phyloP scores from a whole-genome alignment of 1,140 invertebrate species.

The Drosophila baimaii region DNA sequence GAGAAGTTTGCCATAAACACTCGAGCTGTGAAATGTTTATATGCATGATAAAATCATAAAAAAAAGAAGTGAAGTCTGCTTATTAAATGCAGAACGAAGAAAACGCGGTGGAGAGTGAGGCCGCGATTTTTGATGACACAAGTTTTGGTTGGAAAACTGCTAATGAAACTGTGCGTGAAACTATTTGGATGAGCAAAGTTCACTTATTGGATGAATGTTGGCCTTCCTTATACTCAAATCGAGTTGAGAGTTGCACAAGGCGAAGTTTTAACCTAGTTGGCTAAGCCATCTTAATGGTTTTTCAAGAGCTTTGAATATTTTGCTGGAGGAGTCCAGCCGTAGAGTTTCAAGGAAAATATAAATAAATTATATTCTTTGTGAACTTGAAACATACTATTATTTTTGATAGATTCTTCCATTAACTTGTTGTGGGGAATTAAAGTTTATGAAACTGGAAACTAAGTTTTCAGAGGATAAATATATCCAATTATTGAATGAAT shows the following conservation, averaged over 20 bases:
- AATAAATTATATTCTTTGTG: not conserved
- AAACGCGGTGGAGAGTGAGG: slow-evolving; percentile 35
- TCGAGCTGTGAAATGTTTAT: slow-evolving; percentile 72
- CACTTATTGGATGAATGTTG: slow-evolving; percentile 28
- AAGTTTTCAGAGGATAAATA: too few relatives aligned
- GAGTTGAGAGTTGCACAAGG: slow-evolving; percentile 1
- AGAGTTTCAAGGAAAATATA: not conserved
- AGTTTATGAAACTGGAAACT: too few relatives aligned
- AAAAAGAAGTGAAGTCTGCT: slow-evolving; percentile 48
- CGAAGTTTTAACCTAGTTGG: slow-evolving; percentile 8
- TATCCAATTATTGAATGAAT: too few relatives aligned
- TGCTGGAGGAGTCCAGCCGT: not conserved
- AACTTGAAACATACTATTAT: not conserved
- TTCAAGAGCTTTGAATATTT: slow-evolving; percentile 7
- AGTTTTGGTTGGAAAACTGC: slow-evolving; percentile 28
- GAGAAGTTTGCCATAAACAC: slow-evolving; percentile 66
- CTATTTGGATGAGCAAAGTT: slow-evolving; percentile 50
- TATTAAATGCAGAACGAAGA: slow-evolving; percentile 46
- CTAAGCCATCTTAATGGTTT: slow-evolving; percentile 12
- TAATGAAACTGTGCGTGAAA: slow-evolving; percentile 40
- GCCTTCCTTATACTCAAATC: slow-evolving; percentile 5
- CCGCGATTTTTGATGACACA: slow-evolving; percentile 35
- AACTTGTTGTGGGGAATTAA: not conserved
- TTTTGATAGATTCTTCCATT: not conserved
- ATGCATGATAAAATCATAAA: slow-evolving; percentile 60